Evolutionary conservation across 2,113 vertebrate genomes (phyloP), one percentile per base, ranked within the genome.

Genomic region (Chloropsis hardwickii): DNA sequence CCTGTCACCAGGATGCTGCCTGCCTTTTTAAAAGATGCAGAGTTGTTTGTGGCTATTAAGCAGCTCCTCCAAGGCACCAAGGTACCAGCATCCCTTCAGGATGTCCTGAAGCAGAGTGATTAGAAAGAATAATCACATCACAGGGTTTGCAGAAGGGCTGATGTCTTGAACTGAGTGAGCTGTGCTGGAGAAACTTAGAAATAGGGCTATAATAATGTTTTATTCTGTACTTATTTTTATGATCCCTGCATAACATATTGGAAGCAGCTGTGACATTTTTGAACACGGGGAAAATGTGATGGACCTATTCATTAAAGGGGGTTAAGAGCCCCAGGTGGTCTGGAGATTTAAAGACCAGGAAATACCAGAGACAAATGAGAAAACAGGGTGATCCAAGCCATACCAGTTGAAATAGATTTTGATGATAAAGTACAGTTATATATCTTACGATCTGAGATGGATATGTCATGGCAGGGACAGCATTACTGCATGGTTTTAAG

Each of bases 201-300:
- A 84, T 77, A 80, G 60, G 51, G 48, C 57, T 69, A 35, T 92
- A 87, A 92, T 51, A 85, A 77, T 95, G 94, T 82, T 95, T 96
- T 96, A 95, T 94, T 80, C 86, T 82, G 58, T 80, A 92, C 88
- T 96, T 88, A 51, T 48, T 92, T 96, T 95, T 94, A 94, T 91
- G 94, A 88, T 93, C 44, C 48, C 42, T 13, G 58, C 40, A 48
- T 27, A 92, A 62, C 94, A 82, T 87, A 95, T 91, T 96, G 91
- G 91, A 94, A 94, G 89, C 96, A 96, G 95, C 95, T 94, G 96
- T 86, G 83, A 94, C 86, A 91, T 86, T 97, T 97, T 71, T 87
- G 86, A 91, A 81, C 50, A 28, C 0, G 0, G 65, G 51, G 66
- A 84, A 92, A 92, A 96, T 77, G 92, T 81, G 93, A 94, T 90